Evolutionary conservation across 1,140 invertebrate genomes (phyloP).

Genomic region (Apolygus lucorum): DNA sequence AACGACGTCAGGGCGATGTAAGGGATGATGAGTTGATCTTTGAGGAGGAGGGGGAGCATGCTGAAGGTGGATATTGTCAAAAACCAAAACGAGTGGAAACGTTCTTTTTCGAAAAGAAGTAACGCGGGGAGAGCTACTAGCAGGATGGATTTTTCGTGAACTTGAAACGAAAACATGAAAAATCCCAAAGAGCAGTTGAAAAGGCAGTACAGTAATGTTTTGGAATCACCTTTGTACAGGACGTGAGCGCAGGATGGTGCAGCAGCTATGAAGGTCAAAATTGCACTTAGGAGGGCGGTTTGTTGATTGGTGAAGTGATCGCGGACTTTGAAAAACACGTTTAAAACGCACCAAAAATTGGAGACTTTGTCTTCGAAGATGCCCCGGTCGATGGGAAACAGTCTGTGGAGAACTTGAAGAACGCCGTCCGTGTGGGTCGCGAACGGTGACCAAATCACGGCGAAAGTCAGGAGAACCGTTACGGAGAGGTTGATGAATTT

Average conservation of each 20-base stretch:
- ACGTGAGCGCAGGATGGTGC: constrained; percentile 69
- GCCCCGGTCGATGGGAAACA: constrained; percentile 90
- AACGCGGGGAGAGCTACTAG: constrained; percentile 69
- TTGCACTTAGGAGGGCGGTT: constrained; percentile 66
- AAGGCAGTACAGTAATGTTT: constrained; percentile 68
- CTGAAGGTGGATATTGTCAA: constrained; percentile 73
- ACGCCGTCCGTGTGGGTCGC: constrained; percentile 46
- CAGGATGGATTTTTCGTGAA: constrained; percentile 97
- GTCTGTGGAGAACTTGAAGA: constrained; percentile 59
- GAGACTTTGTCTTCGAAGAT: constrained; percentile 99
- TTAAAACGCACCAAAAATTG: constrained; percentile 91
- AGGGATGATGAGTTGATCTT: constrained; percentile 67
- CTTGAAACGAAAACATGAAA: constrained; percentile 96
- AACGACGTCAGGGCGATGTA: constrained; percentile 53
- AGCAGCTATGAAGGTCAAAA: constrained; percentile 55
- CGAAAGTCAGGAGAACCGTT: constrained; percentile 63
- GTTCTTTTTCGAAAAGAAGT: constrained; percentile 60
- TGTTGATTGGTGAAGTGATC: constrained; percentile 50
- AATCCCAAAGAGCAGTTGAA: constrained; percentile 85
- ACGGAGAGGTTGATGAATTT: constrained; percentile 51
- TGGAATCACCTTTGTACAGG: constrained; percentile 56
- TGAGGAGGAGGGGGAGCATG: constrained; percentile 80
- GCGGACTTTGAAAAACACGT: constrained; percentile 77
- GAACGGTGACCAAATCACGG: constrained; percentile 82
- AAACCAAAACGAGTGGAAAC: constrained; percentile 75